Percentiles rank a stretch among this genome's conserved stretches.
These are phyloP conservation scores for Idaea straminata DNA, from an alignment of 2,888 invertebrate species.

Conservation along the genomic window DNA sequence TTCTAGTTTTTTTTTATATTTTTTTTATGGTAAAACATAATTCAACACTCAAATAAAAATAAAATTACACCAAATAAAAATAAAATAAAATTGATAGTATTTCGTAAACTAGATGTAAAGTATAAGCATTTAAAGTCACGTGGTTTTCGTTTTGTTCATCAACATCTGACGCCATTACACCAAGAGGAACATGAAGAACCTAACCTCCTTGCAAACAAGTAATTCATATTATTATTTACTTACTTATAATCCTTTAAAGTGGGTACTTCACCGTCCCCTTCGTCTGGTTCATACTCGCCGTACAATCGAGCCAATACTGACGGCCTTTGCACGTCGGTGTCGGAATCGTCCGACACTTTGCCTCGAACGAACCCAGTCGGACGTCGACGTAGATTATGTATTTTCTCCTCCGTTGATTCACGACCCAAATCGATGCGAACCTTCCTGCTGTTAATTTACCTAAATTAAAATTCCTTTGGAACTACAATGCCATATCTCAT, in stretches of 20 bases:
- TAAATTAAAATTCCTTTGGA: too few species aligned
- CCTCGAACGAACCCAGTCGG: slow-evolving; percentile 36
- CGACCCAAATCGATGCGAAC: slow-evolving; percentile 43
- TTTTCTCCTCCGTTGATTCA: slow-evolving; percentile 14
- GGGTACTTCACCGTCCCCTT: slow-evolving; percentile 36
- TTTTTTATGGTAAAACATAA: too few species aligned
- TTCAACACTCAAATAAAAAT: too few species aligned
- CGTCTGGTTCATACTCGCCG: slow-evolving; percentile 32
- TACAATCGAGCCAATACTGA: slow-evolving; percentile 53
- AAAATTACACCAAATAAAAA: too few species aligned
- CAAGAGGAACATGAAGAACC: too few species aligned
- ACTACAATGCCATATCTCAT: too few species aligned
- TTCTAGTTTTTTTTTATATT: too few species aligned
- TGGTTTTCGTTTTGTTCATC: not conserved
- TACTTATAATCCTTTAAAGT: slow-evolving; percentile 62
- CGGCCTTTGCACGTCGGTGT: slow-evolving; percentile 30
- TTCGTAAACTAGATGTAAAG: too few species aligned
- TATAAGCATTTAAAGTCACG: too few species aligned
- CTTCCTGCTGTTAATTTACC: slow-evolving; percentile 31
- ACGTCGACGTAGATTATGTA: slow-evolving; percentile 28
- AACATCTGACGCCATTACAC: too few species aligned
- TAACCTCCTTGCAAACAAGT: too few species aligned
- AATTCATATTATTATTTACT: slow-evolving; percentile 8
- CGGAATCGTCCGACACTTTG: slow-evolving; percentile 24
- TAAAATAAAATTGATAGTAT: too few species aligned